Percentiles rank a stretch among this genome's conserved stretches.
Conservation (phyloP, 37 sponge, comb jelly and placozoan genomes). For the Bolinopsis microptera region DNA sequence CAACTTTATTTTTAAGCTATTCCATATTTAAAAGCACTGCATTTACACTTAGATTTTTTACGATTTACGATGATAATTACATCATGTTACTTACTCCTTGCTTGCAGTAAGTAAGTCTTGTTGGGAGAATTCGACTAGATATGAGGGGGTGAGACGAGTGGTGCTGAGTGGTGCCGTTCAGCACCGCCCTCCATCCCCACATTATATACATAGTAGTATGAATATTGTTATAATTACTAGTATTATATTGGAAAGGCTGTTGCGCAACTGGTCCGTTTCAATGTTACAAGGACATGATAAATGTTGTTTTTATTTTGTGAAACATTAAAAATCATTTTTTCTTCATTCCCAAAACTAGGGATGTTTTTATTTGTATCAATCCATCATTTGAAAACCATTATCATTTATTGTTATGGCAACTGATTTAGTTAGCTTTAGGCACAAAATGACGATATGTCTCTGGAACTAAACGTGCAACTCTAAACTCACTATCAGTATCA, state of each 20-base stretch:
- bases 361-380: background rate
- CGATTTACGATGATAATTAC: background rate
- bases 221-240: background rate
- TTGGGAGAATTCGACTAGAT: too few species aligned
- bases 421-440: too few species aligned
- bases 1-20: background rate
- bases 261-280: background rate
- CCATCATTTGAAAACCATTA: too few species aligned
- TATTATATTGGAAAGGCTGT: background rate
- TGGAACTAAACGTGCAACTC: too few species aligned
- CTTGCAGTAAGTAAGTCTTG: background rate
- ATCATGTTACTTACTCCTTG: background rate
- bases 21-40: background rate
- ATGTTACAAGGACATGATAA: background rate
- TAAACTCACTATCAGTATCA: too few species aligned
- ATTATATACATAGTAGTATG: background rate
- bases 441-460: too few species aligned
- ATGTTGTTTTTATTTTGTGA: conserved; percentile 26
- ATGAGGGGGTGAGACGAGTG: too few species aligned
- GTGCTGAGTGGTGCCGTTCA: too few species aligned
- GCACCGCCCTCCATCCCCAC: too few species aligned
- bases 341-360: background rate
- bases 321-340: conserved; percentile 30
- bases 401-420: too few species aligned
- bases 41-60: background rate